These are phyloP conservation scores for Artibeus jamaicensis DNA, from an alignment of 2,797 vertebrate species.

Conservation along the genomic window DNA sequence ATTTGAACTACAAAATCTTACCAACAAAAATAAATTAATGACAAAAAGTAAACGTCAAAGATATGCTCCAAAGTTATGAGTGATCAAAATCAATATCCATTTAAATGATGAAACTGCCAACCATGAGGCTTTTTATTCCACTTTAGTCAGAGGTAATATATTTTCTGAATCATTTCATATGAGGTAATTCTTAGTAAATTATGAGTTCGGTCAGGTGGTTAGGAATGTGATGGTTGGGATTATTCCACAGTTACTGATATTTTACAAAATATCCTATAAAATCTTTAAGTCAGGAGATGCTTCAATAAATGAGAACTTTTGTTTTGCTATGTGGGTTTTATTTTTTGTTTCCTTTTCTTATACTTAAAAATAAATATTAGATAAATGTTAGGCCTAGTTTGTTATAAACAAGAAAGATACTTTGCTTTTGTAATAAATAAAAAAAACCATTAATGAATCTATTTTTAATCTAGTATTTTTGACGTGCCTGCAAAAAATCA, in stretches of 20 bases:
- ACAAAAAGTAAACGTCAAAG: constrained; percentile 32
- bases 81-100: neutral
- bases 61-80: neutral
- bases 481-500: neutral
- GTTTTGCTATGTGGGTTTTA: neutral
- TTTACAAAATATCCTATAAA: neutral
- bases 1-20: neutral
- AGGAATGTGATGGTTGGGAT: neutral
- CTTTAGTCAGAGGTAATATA: neutral
- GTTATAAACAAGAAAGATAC: neutral
- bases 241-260: neutral
- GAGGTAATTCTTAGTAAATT: neutral
- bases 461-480: neutral
- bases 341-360: neutral
- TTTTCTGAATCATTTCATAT: neutral
- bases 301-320: neutral
- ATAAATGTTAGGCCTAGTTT: neutral
- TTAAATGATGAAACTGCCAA: neutral
- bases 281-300: neutral
- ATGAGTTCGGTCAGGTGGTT: neutral
- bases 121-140: neutral
- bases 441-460: neutral
- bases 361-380: neutral
- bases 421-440: neutral
- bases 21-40: neutral